Percentiles rank a stretch among this genome's conserved stretches.
Evolutionary conservation across 2,888 invertebrate species (phyloP).

Genomic region (Drosophila nr. perissopoda): DNA sequence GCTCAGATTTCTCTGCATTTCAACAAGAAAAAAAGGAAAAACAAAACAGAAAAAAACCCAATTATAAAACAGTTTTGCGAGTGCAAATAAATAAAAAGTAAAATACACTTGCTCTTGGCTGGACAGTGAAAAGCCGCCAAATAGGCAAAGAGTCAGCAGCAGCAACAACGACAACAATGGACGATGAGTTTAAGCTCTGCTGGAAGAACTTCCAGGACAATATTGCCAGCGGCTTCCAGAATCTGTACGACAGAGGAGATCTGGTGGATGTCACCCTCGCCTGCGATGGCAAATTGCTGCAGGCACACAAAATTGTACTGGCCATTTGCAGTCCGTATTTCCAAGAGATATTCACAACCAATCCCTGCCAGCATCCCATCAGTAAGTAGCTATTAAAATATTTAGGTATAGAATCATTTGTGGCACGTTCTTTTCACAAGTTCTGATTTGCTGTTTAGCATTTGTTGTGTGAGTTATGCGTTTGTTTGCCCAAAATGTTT

Average conservation of each 20-base stretch:
- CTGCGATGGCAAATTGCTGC: conserved; percentile 86
- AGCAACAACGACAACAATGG: conserved; percentile 65
- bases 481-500: conserved; percentile 53
- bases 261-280: conserved; percentile 86
- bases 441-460: conserved; percentile 32
- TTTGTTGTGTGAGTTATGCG: conserved; percentile 2
- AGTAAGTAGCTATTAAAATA: conserved; percentile 80
- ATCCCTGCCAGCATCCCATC: conserved; percentile 85
- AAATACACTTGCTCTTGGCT: conserved; percentile 19
- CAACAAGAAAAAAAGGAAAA: conserved; percentile 25
- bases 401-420: conserved; percentile 23
- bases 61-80: conserved; percentile 32
- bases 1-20: conserved; percentile 32
- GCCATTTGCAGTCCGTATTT: conserved; percentile 86
- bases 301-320: conserved; percentile 86
- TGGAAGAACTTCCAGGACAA: conserved; percentile 86
- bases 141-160: background rate
- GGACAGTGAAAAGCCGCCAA: conserved; percentile 39
- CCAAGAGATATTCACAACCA: conserved; percentile 85
- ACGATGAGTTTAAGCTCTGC: conserved; percentile 85
- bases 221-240: conserved; percentile 85
- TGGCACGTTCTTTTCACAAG: conserved; percentile 31
- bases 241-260: conserved; percentile 85
- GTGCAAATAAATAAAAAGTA: conserved; percentile 15
- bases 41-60: background rate